Evolutionary conservation across 2,113 vertebrate species (phyloP).

Genomic region (Austrofundulus limnaeus): DNA sequence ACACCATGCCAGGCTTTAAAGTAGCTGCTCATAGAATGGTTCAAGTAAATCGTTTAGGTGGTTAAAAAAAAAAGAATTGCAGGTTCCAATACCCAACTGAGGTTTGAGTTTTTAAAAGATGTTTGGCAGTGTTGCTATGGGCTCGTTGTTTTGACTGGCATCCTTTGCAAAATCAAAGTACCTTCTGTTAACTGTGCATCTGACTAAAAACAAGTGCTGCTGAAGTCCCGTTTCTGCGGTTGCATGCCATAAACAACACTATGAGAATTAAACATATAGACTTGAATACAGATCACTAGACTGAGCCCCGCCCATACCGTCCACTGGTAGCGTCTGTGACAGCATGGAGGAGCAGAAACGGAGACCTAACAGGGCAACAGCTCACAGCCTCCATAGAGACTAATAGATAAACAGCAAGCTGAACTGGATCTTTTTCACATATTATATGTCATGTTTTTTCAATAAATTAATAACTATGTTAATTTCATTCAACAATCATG

Average conservation of each 20-base stretch:
- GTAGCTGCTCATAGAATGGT: slow-evolving; percentile 45
- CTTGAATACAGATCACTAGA: too few species aligned
- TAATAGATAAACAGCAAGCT: too few species aligned
- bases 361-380: too few species aligned
- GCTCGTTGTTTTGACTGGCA: slow-evolving; percentile 21
- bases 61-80: slow-evolving; percentile 52
- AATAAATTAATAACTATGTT: too few species aligned
- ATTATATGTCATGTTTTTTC: too few species aligned
- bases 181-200: neutral
- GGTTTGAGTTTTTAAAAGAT: slow-evolving; percentile 47
- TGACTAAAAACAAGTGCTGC: slow-evolving; percentile 2
- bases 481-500: too few species aligned
- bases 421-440: too few species aligned
- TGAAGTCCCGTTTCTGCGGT: slow-evolving; percentile 12
- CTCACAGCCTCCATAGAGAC: too few species aligned
- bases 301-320: too few species aligned
- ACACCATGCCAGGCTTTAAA: slow-evolving; percentile 38
- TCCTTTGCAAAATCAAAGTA: slow-evolving; percentile 5
- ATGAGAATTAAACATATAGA: slow-evolving; percentile 26
- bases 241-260: neutral
- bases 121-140: slow-evolving; percentile 34
- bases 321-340: too few species aligned
- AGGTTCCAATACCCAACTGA: slow-evolving; percentile 11
- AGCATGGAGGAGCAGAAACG: too few species aligned
- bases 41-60: slow-evolving; percentile 59